Percentiles rank a stretch among this genome's conserved stretches.
Conservation (phyloP, 92 coral and sea anemone species). For the Epizoanthus illoricatus region DNA sequence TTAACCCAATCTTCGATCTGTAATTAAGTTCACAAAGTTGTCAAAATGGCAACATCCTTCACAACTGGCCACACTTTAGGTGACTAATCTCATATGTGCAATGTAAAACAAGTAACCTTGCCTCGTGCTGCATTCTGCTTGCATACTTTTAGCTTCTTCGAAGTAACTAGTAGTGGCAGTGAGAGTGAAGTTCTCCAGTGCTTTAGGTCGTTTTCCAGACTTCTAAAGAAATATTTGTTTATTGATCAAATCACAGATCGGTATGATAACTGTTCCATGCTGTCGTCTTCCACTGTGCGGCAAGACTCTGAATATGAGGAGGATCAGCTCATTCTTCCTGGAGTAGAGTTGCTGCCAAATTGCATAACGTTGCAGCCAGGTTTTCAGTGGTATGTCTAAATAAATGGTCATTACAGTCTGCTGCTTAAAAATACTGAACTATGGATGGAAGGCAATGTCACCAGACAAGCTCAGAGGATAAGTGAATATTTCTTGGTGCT, state of each 20-base stretch:
- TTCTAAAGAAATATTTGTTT: no score
- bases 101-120: not conserved
- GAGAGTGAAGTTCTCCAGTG: no score
- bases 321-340: not conserved
- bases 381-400: conserved; percentile 3
- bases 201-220: no score
- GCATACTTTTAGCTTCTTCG: no score
- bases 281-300: no score
- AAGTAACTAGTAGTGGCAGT: no score
- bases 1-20: not conserved
- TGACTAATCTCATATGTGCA: not conserved
- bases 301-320: no score
- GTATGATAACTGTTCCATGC: no score
- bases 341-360: not conserved
- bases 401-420: conserved; percentile 4
- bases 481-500: not conserved
- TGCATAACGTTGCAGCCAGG: conserved; percentile 9
- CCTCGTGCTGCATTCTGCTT: no score
- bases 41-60: not conserved
- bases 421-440: conserved; percentile 23
- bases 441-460: conserved; percentile 18
- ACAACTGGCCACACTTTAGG: not conserved
- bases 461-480: conserved; percentile 8
- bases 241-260: no score
- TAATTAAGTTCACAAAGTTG: conserved; percentile 5